These are phyloP conservation scores for Aepyceros melampus DNA, from an alignment of 2,113 vertebrate species.

Conservation along the genomic window DNA sequence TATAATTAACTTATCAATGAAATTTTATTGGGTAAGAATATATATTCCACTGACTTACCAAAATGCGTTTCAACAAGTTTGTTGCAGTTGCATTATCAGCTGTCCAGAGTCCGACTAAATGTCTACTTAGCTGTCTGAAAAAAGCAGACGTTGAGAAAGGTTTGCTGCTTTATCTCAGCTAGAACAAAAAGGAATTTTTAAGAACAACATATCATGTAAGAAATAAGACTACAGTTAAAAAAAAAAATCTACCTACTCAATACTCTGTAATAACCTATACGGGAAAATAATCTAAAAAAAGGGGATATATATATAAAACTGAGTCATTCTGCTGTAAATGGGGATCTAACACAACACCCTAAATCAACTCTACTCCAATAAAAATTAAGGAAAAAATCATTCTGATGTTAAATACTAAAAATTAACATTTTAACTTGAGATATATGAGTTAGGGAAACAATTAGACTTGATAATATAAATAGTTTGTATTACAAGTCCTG, in stretches of 20 bases:
- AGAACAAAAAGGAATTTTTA: slow-evolving; percentile 75
- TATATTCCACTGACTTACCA: slow-evolving; percentile 85
- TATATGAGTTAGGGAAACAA: background rate
- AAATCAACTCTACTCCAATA: background rate
- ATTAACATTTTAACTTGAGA: background rate
- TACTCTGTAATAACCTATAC: background rate
- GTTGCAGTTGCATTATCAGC: slow-evolving; percentile 93
- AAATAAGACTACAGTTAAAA: slow-evolving; percentile 47
- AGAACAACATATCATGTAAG: slow-evolving; percentile 71
- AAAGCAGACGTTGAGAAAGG: slow-evolving; percentile 74
- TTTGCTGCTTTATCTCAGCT: slow-evolving; percentile 74
- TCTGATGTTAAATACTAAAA: slow-evolving; percentile 48
- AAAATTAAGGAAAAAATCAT: background rate
- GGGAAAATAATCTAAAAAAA: background rate
- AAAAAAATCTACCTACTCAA: background rate
- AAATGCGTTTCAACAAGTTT: slow-evolving; percentile 96
- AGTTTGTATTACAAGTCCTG: background rate
- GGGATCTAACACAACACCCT: background rate
- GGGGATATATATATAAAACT: background rate
- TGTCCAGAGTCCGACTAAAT: slow-evolving; percentile 98
- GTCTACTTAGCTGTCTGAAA: slow-evolving; percentile 96
- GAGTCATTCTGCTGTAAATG: background rate
- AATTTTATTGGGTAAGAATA: background rate
- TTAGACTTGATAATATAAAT: background rate
- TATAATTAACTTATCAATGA: background rate